Conservation (phyloP, 2,888 invertebrate genomes). For the Chloromyia formosa region DNA sequence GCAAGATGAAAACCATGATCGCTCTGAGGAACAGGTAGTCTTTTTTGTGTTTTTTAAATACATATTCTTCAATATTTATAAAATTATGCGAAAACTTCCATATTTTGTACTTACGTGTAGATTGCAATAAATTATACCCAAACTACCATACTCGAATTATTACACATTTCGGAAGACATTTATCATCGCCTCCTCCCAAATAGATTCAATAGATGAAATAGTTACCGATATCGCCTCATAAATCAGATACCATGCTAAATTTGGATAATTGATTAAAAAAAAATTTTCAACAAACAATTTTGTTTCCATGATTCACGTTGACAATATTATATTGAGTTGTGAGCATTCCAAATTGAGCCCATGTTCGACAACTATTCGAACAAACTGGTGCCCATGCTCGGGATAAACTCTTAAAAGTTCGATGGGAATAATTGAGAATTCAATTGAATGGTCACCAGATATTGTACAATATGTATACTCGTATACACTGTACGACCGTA, state of each 20-base stretch:
- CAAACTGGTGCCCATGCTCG: background rate
- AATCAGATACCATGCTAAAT: background rate
- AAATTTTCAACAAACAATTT: background rate
- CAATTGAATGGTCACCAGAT: background rate
- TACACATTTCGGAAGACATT: too few relatives aligned
- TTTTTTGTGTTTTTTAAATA: too few relatives aligned
- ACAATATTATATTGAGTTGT: conserved; percentile 6
- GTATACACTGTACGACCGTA: too few relatives aligned
- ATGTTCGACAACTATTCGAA: background rate
- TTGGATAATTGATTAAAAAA: background rate
- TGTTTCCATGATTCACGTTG: background rate
- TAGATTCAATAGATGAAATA: background rate
- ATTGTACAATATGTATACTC: conserved; percentile 8
- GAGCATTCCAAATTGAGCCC: background rate
- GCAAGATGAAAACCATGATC: too few relatives aligned
- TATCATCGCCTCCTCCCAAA: background rate
- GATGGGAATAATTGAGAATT: background rate
- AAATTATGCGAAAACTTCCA: too few relatives aligned
- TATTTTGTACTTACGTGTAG: too few relatives aligned
- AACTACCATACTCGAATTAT: too few relatives aligned
- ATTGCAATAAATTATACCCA: too few relatives aligned
- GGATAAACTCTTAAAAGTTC: background rate
- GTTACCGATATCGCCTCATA: background rate
- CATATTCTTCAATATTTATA: too few relatives aligned
- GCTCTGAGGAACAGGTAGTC: too few relatives aligned